phyloP scores from a whole-genome alignment of 2,888 invertebrate species.

The Teinopalpus imperialis region DNA sequence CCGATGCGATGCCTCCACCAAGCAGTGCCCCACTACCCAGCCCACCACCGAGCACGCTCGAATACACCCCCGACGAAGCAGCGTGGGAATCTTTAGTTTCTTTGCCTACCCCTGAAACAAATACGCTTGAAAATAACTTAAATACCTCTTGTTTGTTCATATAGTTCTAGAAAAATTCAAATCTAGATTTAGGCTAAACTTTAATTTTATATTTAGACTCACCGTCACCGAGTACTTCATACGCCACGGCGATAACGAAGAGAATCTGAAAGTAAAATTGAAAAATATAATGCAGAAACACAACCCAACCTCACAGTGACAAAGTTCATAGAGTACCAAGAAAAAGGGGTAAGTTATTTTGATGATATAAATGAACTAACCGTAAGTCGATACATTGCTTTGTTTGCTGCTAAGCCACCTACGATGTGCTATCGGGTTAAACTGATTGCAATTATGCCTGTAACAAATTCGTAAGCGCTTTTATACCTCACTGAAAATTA shows the following conservation, averaged over 20 bases:
- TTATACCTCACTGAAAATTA: conserved; percentile 68
- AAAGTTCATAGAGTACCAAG: background rate
- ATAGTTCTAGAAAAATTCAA: too few species aligned
- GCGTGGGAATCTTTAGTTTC: conserved; percentile 44
- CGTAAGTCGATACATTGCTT: conserved; percentile 71
- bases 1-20: conserved; percentile 31
- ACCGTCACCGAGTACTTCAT: conserved; percentile 67
- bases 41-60: conserved; percentile 29
- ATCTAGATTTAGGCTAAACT: background rate
- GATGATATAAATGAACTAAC: conserved; percentile 42
- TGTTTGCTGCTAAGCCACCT: conserved; percentile 38
- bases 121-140: too few species aligned
- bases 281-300: too few species aligned
- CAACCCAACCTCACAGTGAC: background rate
- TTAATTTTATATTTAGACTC: conserved; percentile 32
- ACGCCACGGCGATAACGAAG: conserved; percentile 71
- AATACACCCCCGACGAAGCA: conserved; percentile 21
- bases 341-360: too few species aligned
- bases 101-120: conserved; percentile 41
- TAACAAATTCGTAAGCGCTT: conserved; percentile 58
- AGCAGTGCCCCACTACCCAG: conserved; percentile 33
- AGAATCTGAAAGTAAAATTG: conserved; percentile 56
- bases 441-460: conserved; percentile 56
- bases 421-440: conserved; percentile 50
- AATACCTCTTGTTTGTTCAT: too few species aligned